Evolutionary conservation across 2,888 invertebrate species (phyloP), one percentile per base, ranked within the genome.

Genomic region (Onthophagus sagittarius): DNA sequence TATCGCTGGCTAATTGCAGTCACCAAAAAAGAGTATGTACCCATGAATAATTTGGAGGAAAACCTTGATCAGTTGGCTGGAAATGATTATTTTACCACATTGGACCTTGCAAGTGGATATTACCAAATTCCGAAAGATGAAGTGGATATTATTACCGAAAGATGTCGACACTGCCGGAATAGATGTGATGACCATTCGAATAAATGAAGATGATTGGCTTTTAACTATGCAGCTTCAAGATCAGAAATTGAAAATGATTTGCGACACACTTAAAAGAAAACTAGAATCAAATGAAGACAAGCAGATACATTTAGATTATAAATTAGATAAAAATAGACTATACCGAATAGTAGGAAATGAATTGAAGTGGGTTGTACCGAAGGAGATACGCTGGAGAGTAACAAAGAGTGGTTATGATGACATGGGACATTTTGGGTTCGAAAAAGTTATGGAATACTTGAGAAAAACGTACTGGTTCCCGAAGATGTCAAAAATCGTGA

Each of bases 71-170:
- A 67, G 6, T 32, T 82, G 9, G 62, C 76, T 0, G 78, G 78
- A 3, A 77, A 77, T 9, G 73, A 65, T n/a, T 77, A 75, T 69
- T 82, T 78, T 62, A 78, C 79, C 7, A 75, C 74, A 0, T 63
- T 82, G 1, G 81, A 82, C 71, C 79, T 4, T 78, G 78, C 0
- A 79, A 80, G 14, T 80, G 81, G 67, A 32, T 23, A 39, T n/a
- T n/a, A n/a, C n/a, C n/a, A n/a, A n/a, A n/a, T n/a, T n/a, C n/a
- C n/a, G n/a, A n/a, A n/a, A n/a, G n/a, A n/a, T n/a, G n/a, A n/a
- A n/a, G n/a, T n/a, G n/a, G n/a, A n/a, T n/a, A n/a, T n/a, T n/a
- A n/a, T n/a, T 15, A 15, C 53, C 39, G n/a, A 67, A 67, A 67
- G 67, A 67, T 23, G 31, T 67, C n/a, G 67, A 67, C 23, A 69